Percentiles rank a stretch among this genome's conserved stretches.
These are phyloP conservation scores for Maniola hyperantus DNA, from an alignment of 2,888 invertebrate genomes.

Conservation along the genomic window DNA sequence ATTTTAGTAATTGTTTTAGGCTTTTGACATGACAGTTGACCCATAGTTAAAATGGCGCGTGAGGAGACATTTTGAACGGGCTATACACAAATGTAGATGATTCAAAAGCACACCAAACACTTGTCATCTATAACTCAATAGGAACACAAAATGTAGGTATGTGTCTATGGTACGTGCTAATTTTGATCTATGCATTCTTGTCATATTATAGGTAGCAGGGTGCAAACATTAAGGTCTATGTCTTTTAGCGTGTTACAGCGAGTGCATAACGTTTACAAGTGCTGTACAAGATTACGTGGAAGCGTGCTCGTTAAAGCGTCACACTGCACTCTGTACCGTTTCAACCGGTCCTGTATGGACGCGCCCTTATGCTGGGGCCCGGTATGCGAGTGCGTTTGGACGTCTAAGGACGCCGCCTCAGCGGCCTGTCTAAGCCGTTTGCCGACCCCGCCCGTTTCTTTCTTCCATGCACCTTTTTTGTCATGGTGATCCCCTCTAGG, in stretches of 20 bases:
- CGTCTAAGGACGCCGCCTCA: conserved; percentile 65
- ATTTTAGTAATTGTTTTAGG: no score
- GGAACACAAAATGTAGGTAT: not conserved
- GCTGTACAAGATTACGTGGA: conserved; percentile 16
- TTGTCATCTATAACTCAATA: not conserved
- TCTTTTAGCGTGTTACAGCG: not conserved
- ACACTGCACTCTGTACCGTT: conserved; percentile 62
- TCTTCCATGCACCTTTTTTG: conserved; percentile 59
- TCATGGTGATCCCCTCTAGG: conserved; percentile 64
- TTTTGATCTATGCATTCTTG: not conserved
- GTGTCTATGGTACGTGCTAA: not conserved
- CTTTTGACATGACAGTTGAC: no score
- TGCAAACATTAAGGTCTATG: not conserved
- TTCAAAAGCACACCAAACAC: not conserved
- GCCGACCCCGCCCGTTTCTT: conserved; percentile 64
- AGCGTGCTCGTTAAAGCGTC: conserved; percentile 12
- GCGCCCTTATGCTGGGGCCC: conserved; percentile 43
- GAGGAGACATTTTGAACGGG: no score
- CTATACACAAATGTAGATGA: not conserved
- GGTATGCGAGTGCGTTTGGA: conserved; percentile 53
- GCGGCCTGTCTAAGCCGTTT: conserved; percentile 66
- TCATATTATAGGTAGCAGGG: not conserved
- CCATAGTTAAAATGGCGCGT: no score
- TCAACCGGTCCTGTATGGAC: conserved; percentile 69
- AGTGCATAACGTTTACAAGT: conserved; percentile 22